Conservation (phyloP, 2,888 invertebrate species). For the Fragum sueziense region DNA sequence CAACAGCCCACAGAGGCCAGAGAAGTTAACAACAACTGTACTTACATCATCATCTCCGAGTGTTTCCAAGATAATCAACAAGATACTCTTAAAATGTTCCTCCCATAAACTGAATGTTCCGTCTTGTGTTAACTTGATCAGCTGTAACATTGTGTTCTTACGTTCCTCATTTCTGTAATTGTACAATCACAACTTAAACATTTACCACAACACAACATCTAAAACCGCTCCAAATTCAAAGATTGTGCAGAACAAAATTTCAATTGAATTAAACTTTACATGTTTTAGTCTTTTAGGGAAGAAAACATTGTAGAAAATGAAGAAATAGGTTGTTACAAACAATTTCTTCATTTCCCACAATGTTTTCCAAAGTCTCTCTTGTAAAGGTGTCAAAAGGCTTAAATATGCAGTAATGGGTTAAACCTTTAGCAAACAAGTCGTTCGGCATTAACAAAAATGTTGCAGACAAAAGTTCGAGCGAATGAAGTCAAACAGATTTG, state of each 20-base stretch:
- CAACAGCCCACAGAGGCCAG: too few species aligned
- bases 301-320: neutral
- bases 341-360: slow-evolving; percentile 8
- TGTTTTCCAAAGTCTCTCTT: neutral
- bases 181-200: too few species aligned
- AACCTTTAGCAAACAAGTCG: too few species aligned
- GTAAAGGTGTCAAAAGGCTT: too few species aligned
- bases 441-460: too few species aligned
- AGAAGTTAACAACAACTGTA: too few species aligned
- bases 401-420: neutral
- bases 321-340: neutral
- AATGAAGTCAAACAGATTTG: too few species aligned
- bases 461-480: too few species aligned
- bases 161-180: slow-evolving; percentile 80
- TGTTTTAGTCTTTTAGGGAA: neutral
- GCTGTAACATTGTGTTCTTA: slow-evolving; percentile 81
- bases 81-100: slow-evolving; percentile 84
- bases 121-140: slow-evolving; percentile 83
- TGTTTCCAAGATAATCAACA: slow-evolving; percentile 91
- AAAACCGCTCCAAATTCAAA: too few species aligned
- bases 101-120: slow-evolving; percentile 83
- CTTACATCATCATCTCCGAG: slow-evolving; percentile 84
- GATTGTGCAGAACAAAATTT: too few species aligned
- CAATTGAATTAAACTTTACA: too few species aligned
- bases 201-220: too few species aligned